These are phyloP conservation scores for Anthophora plumipes DNA, from an alignment of 2,888 invertebrate genomes.

Conservation along the genomic window DNA sequence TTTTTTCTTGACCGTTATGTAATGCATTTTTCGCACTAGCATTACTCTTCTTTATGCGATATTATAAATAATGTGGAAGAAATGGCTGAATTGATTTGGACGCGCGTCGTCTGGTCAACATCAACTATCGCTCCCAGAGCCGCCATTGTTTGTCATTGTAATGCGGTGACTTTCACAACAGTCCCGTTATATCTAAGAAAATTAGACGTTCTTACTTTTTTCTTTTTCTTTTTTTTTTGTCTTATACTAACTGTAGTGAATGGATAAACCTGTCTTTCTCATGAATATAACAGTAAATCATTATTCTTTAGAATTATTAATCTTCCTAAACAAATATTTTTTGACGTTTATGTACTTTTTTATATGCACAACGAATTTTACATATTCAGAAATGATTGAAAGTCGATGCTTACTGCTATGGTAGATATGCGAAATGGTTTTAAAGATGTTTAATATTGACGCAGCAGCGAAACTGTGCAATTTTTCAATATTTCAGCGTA, in stretches of 20 bases:
- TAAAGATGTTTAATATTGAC: neutral
- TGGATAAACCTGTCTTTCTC: neutral
- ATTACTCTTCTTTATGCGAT: neutral
- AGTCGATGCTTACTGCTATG: neutral
- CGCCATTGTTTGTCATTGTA: conserved; percentile 34
- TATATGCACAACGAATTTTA: neutral
- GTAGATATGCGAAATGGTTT: neutral
- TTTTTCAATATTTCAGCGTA: neutral
- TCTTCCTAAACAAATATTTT: neutral
- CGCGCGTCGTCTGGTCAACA: neutral
- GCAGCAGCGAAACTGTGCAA: neutral
- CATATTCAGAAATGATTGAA: neutral
- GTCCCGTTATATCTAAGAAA: conserved; percentile 21
- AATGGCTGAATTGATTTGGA: conserved; percentile 1
- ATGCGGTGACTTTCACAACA: conserved; percentile 43
- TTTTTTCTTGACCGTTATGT: conserved; percentile 18
- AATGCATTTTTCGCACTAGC: conserved; percentile 20
- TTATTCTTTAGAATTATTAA: neutral
- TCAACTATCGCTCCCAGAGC: neutral
- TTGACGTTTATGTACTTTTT: neutral
- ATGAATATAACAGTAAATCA: neutral
- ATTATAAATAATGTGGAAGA: neutral
- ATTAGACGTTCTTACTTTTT: neutral
- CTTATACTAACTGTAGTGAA: neutral
- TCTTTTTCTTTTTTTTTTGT: neutral